These are phyloP conservation scores for Phrixothrix hirtus DNA, from an alignment of 2,888 invertebrate genomes.

Conservation along the genomic window DNA sequence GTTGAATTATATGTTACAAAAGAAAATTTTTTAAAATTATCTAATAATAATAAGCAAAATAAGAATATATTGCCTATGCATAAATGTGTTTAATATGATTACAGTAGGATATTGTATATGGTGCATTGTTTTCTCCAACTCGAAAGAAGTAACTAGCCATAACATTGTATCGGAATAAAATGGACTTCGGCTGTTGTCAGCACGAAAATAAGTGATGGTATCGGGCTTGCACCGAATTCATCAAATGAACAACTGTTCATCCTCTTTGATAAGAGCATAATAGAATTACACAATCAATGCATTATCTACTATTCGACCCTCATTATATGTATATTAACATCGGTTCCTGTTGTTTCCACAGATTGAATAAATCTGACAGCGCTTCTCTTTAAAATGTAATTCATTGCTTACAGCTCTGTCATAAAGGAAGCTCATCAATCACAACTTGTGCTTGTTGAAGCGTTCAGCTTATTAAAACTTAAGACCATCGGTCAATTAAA, in stretches of 20 bases:
- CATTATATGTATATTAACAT: slow-evolving; percentile 47
- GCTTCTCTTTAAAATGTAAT: slow-evolving; percentile 41
- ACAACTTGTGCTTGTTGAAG: slow-evolving; percentile 40
- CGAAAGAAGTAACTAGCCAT: slow-evolving; percentile 26
- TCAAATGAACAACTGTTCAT: slow-evolving; percentile 50
- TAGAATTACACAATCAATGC: slow-evolving; percentile 46
- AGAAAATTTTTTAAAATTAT: no score
- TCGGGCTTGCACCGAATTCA: slow-evolving; percentile 29
- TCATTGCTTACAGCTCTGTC: slow-evolving; percentile 45
- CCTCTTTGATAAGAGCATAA: slow-evolving; percentile 44
- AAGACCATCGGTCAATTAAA: slow-evolving; percentile 47
- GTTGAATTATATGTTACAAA: no score
- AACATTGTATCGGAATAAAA: slow-evolving; percentile 20
- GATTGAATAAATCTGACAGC: slow-evolving; percentile 37
- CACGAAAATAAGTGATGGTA: slow-evolving; percentile 33
- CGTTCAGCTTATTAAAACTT: slow-evolving; percentile 43
- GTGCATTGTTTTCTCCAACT: slow-evolving; percentile 14
- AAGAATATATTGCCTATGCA: no score
- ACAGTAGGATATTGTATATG: no score
- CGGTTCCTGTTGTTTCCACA: slow-evolving; percentile 34
- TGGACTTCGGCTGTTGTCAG: slow-evolving; percentile 24
- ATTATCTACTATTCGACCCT: slow-evolving; percentile 45
- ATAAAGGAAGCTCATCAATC: slow-evolving; percentile 47
- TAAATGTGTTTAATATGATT: no score
- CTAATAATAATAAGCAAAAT: no score